A percentile compares a stretch with the other conserved stretches of the same genome.
Evolutionary conservation across 2,797 vertebrate species (phyloP).

Genomic region (Sebastes glaucus): DNA sequence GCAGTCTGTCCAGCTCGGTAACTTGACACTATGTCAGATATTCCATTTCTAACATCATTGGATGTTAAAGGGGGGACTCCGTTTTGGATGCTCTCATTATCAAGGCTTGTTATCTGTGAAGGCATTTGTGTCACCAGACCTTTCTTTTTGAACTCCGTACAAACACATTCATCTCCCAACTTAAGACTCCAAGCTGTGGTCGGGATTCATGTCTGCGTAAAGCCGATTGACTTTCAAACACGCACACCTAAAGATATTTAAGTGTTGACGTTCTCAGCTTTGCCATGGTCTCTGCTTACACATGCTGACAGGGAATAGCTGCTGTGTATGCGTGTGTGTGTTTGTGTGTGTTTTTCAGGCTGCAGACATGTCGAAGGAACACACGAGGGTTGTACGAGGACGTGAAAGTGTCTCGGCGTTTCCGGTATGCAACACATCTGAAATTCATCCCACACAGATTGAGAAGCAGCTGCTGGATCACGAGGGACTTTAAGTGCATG

Average conservation of each 20-base stretch:
- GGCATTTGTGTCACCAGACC: background rate
- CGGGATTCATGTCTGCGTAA: background rate
- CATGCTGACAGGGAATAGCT: conserved; percentile 15
- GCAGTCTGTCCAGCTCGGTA: conserved; percentile 5
- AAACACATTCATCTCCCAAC: background rate
- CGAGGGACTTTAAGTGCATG: conserved; percentile 1
- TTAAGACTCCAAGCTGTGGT: background rate
- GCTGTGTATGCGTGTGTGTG: background rate
- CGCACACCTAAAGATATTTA: background rate
- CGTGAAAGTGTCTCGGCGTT: background rate
- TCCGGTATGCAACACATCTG: conserved; percentile 36
- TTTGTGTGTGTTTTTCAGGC: background rate
- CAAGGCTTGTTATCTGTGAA: background rate
- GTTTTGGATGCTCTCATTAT: conserved; percentile 1
- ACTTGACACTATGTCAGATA: conserved; percentile 39
- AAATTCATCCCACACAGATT: conserved; percentile 28
- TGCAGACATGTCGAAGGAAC: background rate
- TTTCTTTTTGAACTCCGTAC: background rate
- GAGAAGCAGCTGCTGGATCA: conserved; percentile 60
- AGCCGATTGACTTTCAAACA: background rate
- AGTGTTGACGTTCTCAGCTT: conserved; percentile 38
- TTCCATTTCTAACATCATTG: conserved; percentile 1
- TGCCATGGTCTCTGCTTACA: conserved; percentile 29
- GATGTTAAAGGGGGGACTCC: background rate
- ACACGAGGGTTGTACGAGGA: background rate